phyloP scores from a whole-genome alignment of 2,888 invertebrate species.

The Unio delphinus region DNA sequence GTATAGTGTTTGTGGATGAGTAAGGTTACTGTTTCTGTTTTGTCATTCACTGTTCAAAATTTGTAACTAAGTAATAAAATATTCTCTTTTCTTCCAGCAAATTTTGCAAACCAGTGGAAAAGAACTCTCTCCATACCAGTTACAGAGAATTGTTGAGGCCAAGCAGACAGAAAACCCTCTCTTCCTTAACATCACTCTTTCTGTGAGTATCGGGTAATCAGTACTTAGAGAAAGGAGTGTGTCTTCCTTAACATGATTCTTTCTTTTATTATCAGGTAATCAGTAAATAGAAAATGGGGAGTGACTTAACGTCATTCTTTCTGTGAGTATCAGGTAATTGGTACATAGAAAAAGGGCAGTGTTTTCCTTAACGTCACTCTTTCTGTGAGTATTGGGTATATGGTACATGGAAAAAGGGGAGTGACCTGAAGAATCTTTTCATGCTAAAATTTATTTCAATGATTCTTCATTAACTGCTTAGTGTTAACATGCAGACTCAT shows the following conservation, averaged over 20 bases:
- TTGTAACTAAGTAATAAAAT: too few species aligned
- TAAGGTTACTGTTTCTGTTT: too few species aligned
- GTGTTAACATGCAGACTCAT: too few species aligned
- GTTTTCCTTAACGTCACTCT: neutral
- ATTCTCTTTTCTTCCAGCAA: slow-evolving; percentile 30
- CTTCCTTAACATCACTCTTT: slow-evolving; percentile 55
- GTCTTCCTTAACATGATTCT: neutral
- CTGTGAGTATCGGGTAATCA: slow-evolving; percentile 39
- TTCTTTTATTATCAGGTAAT: neutral
- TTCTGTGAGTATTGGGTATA: neutral
- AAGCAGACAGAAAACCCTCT: slow-evolving; percentile 56
- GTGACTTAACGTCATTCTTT: slow-evolving; percentile 48
- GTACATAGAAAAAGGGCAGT: neutral
- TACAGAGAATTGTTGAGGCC: slow-evolving; percentile 47
- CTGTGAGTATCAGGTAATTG: slow-evolving; percentile 39
- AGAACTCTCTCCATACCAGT: slow-evolving; percentile 55
- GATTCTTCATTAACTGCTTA: too few species aligned
- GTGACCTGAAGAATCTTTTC: slow-evolving; percentile 1
- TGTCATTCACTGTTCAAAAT: too few species aligned
- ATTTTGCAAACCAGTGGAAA: slow-evolving; percentile 53
- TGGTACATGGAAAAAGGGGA: too few species aligned
- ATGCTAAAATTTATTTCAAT: too few species aligned
- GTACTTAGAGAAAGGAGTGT: neutral
- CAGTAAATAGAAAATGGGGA: too few species aligned
- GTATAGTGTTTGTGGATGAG: too few species aligned